Evolutionary conservation across 2,888 invertebrate species (phyloP).

Genomic region (Campoplex nolae): DNA sequence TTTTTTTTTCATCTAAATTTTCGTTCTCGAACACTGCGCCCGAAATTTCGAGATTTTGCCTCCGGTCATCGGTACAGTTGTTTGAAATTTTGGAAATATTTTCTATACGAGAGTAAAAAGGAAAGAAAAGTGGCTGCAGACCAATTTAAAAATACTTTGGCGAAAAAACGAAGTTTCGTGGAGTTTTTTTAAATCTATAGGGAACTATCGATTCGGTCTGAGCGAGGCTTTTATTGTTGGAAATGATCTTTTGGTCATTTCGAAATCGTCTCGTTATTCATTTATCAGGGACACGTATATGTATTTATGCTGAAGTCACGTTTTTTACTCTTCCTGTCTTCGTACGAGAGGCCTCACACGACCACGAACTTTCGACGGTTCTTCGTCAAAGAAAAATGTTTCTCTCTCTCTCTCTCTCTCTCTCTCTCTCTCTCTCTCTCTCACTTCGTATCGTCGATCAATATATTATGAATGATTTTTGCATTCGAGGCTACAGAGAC

Average conservation of each 20-base stretch:
- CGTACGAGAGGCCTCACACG: conserved; percentile 1
- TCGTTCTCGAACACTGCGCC: not conserved
- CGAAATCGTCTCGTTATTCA: not conserved
- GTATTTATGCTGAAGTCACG: conserved; percentile 37
- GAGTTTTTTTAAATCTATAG: not conserved
- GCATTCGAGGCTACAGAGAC: not conserved
- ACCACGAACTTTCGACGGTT: conserved; percentile 17
- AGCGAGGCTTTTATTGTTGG: not conserved
- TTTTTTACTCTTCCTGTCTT: conserved; percentile 26
- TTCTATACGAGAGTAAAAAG: not conserved
- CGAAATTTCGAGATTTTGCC: too few relatives aligned
- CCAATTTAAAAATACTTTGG: not conserved
- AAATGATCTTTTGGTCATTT: conserved; percentile 3
- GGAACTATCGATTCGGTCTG: not conserved
- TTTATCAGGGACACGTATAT: conserved; percentile 6
- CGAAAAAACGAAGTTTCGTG: not conserved
- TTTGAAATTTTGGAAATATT: not conserved
- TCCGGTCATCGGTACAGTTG: too few relatives aligned
- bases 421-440: conserved; percentile 1
- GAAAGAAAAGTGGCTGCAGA: too few relatives aligned
- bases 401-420: conserved; percentile 5
- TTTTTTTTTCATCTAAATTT: not conserved
- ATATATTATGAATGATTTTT: too few relatives aligned
- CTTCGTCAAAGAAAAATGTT: not conserved
- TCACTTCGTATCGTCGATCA: too few relatives aligned